Evolutionary conservation across 64 coral and sea anemone genomes (phyloP), one percentile per base, ranked within the genome.

Genomic region (Catalaphyllia jardinei): DNA sequence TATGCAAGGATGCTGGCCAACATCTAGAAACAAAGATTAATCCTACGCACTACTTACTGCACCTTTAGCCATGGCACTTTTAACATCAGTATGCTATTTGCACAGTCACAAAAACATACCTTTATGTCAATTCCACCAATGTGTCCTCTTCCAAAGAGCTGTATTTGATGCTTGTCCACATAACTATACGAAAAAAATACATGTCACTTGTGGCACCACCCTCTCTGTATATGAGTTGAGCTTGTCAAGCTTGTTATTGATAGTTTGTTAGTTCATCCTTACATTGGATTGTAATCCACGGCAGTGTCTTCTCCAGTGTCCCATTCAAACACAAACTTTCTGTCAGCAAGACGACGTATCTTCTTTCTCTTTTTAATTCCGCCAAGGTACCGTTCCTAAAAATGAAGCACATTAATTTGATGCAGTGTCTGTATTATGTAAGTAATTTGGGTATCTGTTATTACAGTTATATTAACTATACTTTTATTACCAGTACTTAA

Each of bases 61-160:
- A 57, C 54, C 54, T 57, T 6, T 46, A 46, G 42, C 42, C 42
- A 57, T 57, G 10, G 15, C 54, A 57, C 15, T 12, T 55, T 57
- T 12, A 2, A 16, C 54, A 57, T 12, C 9, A 57, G 15, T 1
- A 16, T 57, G 1, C 15, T 13, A 57, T 14, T 57, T 57, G 54
- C 15, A 16, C 54, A 57, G 54, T 57, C 15, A 16, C 54, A 57
- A 57, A 16, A 46, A 46, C 42, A 39, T 75, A 99, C 97, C 94
- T 99, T 99, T 35, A 99, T 99, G 35, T 99, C 97, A 93, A 99
- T 99, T 33, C 97, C 97, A 59, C 97, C 97, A 62, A 99, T 99
- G 69, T 99, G 97, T 88, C 97, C 97, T 76, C 97, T 94, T 25
- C 97, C 97, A 91, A 99, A 99, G 49, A 99, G 83, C 60, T 99